A percentile compares a stretch with the other conserved stretches of the same genome.
phyloP scores from a whole-genome alignment of 2,113 vertebrate genomes.

The Catagonus wagneri region DNA sequence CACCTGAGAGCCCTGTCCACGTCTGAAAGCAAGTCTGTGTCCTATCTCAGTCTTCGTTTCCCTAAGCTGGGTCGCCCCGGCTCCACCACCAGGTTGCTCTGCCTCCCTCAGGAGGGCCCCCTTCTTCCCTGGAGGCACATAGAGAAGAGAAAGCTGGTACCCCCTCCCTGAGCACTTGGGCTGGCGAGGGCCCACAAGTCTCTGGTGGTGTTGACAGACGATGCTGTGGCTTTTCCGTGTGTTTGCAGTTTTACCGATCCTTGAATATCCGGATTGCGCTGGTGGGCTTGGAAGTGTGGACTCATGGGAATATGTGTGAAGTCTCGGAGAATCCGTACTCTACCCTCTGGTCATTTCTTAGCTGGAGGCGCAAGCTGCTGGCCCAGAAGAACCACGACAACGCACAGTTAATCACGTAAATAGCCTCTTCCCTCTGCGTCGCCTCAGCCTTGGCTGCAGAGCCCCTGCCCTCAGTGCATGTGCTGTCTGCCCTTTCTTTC shows the following conservation, averaged over 20 bases:
- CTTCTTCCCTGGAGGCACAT: not conserved
- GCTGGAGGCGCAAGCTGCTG: constrained; percentile 95
- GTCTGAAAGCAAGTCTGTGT: not conserved
- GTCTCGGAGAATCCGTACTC: constrained; percentile 94
- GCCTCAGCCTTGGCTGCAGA: not conserved
- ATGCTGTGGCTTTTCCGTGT: not conserved
- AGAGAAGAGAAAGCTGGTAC: not conserved
- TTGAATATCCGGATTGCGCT: constrained; percentile 96
- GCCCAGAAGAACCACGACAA: constrained; percentile 94
- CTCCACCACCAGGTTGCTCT: not conserved
- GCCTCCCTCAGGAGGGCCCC: not conserved
- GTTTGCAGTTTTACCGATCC: constrained; percentile 94
- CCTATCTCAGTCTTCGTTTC: not conserved
- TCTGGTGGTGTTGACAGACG: not conserved
- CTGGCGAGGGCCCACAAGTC: not conserved
- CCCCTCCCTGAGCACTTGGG: not conserved
- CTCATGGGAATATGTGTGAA: constrained; percentile 89
- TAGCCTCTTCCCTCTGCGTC: not conserved
- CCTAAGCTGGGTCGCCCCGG: not conserved
- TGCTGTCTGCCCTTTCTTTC: not conserved
- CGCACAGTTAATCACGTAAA: constrained; percentile 97
- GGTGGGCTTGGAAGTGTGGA: constrained; percentile 97
- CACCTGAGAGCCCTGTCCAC: not conserved
- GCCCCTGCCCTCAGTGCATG: rapidly evolving
- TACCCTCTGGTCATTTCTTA: constrained; percentile 95